These are phyloP conservation scores for Cochlearius cochlearius DNA, from an alignment of 2,113 vertebrate species.

Conservation along the genomic window DNA sequence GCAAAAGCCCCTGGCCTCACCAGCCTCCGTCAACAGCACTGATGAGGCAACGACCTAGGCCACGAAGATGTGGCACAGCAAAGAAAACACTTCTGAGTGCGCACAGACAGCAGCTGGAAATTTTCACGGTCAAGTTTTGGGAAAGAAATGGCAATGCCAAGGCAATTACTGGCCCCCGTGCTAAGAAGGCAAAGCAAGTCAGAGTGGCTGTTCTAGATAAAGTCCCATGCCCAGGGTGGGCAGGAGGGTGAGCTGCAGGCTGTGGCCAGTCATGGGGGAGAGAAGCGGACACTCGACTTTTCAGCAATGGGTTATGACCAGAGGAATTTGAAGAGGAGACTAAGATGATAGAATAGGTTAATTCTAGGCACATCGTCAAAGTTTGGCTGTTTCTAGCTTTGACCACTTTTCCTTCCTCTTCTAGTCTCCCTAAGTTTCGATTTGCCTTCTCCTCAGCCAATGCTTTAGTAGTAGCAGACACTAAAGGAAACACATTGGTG, in stretches of 20 bases:
- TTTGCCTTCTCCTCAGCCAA: not conserved
- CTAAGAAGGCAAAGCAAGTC: not conserved
- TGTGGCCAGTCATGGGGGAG: not conserved
- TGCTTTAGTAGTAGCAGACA: not conserved
- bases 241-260: not conserved
- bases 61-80: rapidly evolving
- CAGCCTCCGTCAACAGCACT: not conserved
- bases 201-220: not conserved
- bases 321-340: not conserved
- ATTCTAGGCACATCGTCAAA: not conserved
- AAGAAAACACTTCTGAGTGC: not conserved
- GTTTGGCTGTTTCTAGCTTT: not conserved
- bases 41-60: rapidly evolving
- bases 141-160: not conserved
- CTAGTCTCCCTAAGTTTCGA: not conserved
- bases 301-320: not conserved
- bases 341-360: not conserved
- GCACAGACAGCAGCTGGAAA: not conserved
- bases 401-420: not conserved
- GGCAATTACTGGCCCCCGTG: not conserved
- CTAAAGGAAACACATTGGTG: rapidly evolving
- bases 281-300: not conserved
- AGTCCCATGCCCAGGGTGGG: not conserved
- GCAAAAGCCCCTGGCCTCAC: not conserved
- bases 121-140: rapidly evolving